Conservation (phyloP, 2,797 vertebrate species). For the Lophotriccus pileatus region DNA sequence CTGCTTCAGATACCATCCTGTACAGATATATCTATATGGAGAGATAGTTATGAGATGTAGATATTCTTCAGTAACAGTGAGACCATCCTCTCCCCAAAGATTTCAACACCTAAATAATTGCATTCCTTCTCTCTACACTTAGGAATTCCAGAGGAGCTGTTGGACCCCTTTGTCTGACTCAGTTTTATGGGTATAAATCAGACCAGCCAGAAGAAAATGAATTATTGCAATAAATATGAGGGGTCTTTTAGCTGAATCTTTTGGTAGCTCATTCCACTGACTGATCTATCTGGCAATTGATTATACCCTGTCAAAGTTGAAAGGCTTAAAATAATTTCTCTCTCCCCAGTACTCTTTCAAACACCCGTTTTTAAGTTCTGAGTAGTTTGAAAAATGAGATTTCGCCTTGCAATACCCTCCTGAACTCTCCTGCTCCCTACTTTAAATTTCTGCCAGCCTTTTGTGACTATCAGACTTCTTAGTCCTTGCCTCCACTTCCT, state of each 20-base stretch:
- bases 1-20: background rate
- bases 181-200: background rate
- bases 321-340: background rate
- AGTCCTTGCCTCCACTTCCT: background rate
- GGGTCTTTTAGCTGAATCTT: background rate
- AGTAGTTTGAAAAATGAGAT: background rate
- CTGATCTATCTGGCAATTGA: background rate
- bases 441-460: background rate
- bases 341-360: background rate
- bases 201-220: background rate
- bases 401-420: background rate
- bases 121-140: background rate
- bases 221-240: background rate
- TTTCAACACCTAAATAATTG: background rate
- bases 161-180: background rate
- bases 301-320: background rate
- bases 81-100: background rate
- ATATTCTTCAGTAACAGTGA: background rate
- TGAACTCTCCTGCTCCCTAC: background rate
- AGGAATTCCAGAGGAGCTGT: background rate
- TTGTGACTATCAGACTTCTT: background rate
- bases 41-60: background rate
- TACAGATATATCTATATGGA: too few species aligned
- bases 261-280: background rate
- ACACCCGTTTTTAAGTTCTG: background rate